Conservation (phyloP, 2,113 vertebrate species). For the Oryzias curvinotus region DNA sequence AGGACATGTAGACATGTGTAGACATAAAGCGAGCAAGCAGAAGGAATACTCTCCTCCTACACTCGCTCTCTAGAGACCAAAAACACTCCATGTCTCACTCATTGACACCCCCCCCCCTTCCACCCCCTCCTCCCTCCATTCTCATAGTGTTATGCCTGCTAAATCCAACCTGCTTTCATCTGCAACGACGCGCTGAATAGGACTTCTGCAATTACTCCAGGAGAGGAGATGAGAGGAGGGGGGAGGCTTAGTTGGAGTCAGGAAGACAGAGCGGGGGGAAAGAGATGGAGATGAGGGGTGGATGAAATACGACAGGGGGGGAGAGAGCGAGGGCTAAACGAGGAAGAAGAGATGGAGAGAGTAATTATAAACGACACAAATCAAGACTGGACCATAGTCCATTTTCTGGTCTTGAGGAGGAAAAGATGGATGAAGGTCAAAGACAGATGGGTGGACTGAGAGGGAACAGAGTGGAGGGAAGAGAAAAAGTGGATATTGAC, state of each 20-base stretch:
- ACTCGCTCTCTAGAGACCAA: background rate
- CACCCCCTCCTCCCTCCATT: background rate
- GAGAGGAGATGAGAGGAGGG: too few relatives aligned
- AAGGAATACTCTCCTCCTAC: conserved; percentile 14
- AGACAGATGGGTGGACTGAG: conserved; percentile 35
- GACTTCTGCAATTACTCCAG: too few relatives aligned
- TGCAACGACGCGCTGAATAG: too few relatives aligned
- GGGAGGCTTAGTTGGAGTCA: conserved; percentile 20
- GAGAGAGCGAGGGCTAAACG: conserved; percentile 21
- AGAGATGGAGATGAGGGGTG: conserved; percentile 28
- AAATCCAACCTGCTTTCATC: conserved; percentile 23
- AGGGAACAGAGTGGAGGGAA: conserved; percentile 1
- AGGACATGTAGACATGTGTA: background rate
- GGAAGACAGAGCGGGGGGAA: conserved; percentile 31
- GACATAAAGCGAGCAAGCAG: conserved; percentile 5
- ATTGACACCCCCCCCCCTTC: conserved; percentile 21
- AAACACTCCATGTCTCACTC: conserved; percentile 9
- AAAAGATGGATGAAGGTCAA: conserved; percentile 24
- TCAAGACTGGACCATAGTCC: conserved; percentile 29
- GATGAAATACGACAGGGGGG: conserved; percentile 33
- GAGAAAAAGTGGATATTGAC: conserved; percentile 42
- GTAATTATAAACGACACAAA: conserved; percentile 28
- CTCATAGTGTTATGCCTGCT: conserved; percentile 9
- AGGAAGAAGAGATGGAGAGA: background rate
- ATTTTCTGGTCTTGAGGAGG: conserved; percentile 19